phyloP scores from a whole-genome alignment of 64 coral and sea anemone species.

The Trachythela sp. region DNA sequence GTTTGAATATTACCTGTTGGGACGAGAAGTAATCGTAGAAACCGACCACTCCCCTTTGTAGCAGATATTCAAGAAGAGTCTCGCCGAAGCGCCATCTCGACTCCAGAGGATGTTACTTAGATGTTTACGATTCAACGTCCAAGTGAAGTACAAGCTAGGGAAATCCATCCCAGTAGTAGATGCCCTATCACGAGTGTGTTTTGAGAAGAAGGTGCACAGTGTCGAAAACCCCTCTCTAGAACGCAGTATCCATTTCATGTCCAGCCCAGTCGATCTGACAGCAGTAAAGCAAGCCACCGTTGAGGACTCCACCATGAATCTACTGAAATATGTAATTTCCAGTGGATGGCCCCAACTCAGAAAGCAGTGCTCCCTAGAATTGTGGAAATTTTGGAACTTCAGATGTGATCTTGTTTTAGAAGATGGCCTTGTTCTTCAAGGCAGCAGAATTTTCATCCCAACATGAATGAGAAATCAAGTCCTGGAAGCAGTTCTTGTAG shows the following conservation, averaged over 20 bases:
- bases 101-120: slow-evolving; percentile 45
- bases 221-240: background rate
- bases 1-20: slow-evolving; percentile 53
- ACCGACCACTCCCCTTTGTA: slow-evolving; percentile 40
- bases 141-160: slow-evolving; percentile 42
- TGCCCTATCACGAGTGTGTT: slow-evolving; percentile 42
- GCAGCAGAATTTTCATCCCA: background rate
- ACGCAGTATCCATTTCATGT: background rate
- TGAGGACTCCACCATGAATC: background rate
- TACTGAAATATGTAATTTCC: background rate
- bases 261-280: background rate
- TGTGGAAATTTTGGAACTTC: slow-evolving; percentile 5
- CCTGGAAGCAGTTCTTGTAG: background rate
- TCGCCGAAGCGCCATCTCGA: slow-evolving; percentile 36
- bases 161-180: slow-evolving; percentile 44
- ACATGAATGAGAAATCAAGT: background rate
- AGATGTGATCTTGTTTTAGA: slow-evolving; percentile 18
- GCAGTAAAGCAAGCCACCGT: background rate
- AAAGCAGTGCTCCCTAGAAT: background rate
- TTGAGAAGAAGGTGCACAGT: background rate
- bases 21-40: slow-evolving; percentile 18
- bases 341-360: background rate
- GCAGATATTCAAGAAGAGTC: slow-evolving; percentile 63
- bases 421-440: background rate
- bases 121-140: slow-evolving; percentile 43